These are phyloP conservation scores for Mastomys natalensis DNA, from an alignment of 2,113 vertebrate genomes.

Conservation along the genomic window DNA sequence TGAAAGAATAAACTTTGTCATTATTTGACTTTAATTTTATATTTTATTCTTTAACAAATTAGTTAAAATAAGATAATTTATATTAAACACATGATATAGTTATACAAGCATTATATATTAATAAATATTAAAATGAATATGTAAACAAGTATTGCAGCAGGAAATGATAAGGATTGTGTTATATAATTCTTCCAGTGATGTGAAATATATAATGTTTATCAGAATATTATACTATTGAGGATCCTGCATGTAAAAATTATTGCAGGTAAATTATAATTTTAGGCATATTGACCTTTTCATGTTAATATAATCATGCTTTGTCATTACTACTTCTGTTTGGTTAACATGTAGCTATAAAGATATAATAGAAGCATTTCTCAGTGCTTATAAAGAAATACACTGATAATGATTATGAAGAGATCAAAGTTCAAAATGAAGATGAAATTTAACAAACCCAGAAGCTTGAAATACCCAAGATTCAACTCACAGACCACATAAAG, in stretches of 20 bases:
- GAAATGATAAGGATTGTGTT: neutral
- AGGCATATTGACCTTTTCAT: neutral
- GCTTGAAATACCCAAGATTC: too few relatives aligned
- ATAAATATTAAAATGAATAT: neutral
- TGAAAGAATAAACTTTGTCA: neutral
- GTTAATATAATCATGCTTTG: neutral
- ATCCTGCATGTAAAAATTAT: neutral
- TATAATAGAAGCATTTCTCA: neutral
- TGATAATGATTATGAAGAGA: neutral
- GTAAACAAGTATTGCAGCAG: fast-evolving
- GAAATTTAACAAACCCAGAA: too few relatives aligned
- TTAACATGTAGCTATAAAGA: neutral
- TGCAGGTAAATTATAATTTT: neutral
- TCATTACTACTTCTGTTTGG: neutral
- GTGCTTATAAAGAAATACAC: neutral
- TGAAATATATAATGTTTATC: neutral
- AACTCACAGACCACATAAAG: too few relatives aligned
- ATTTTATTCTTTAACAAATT: neutral
- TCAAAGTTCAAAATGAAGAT: neutral
- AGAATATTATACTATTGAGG: neutral
- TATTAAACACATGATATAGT: neutral
- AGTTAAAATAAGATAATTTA: neutral
- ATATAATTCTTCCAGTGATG: neutral
- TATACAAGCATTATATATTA: neutral
- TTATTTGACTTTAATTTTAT: neutral